Conservation (phyloP, 2,113 vertebrate genomes). For the Ceyx cyanopectus region DNA sequence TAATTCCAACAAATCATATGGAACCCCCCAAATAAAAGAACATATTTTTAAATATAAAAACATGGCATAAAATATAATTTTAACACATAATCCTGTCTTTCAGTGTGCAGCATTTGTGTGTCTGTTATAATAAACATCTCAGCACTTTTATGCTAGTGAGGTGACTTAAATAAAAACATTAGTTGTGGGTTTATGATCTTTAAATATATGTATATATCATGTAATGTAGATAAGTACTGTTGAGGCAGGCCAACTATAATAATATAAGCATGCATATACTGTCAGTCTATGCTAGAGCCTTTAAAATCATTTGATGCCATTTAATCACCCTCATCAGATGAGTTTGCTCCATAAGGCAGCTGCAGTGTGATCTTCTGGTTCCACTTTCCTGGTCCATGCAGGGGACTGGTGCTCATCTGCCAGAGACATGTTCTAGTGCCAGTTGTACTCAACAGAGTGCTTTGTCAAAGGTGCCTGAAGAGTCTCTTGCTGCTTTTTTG, state of each 20-base stretch:
- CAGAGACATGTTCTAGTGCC: neutral
- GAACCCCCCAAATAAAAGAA: neutral
- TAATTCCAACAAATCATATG: neutral
- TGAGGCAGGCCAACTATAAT: neutral
- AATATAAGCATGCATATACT: neutral
- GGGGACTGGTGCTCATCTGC: neutral
- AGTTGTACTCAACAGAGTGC: neutral
- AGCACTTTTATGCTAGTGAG: neutral
- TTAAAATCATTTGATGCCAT: neutral
- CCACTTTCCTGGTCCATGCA: neutral
- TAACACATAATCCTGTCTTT: neutral
- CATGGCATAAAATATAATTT: neutral
- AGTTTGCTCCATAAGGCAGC: neutral
- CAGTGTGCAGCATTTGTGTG: neutral
- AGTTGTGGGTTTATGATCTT: conserved; percentile 7
- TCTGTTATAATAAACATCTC: neutral
- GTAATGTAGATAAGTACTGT: neutral
- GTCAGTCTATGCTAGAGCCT: neutral
- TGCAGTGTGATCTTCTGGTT: neutral
- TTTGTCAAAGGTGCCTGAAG: neutral
- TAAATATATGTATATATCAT: neutral
- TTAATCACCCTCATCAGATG: neutral
- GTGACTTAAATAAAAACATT: neutral
- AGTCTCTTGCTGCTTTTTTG: neutral
- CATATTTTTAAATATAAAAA: neutral